These are phyloP conservation scores for Maconellicoccus hirsutus DNA, from an alignment of 1,140 invertebrate species.

Conservation along the genomic window DNA sequence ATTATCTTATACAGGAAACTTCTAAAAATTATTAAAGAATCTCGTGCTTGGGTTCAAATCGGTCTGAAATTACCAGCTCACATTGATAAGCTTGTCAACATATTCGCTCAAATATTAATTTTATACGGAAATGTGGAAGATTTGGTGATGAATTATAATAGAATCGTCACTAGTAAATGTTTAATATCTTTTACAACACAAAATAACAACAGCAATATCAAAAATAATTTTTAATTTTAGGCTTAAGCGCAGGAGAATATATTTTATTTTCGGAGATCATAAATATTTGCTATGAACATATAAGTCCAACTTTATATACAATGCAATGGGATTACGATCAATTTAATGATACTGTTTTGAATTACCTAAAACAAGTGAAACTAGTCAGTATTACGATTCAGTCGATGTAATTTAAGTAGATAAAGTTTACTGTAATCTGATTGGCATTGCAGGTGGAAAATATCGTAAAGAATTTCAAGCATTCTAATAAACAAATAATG, in stretches of 20 bases:
- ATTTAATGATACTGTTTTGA: not conserved
- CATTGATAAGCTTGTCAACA: not conserved
- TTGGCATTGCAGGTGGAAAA: not conserved
- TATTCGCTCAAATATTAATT: not conserved
- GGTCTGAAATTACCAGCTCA: not conserved
- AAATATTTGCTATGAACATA: not conserved
- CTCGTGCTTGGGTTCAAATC: not conserved
- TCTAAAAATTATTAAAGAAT: not conserved
- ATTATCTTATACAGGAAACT: not conserved
- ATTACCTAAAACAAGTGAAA: not conserved
- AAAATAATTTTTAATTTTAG: not conserved
- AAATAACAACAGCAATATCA: no score
- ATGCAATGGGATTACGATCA: not conserved
- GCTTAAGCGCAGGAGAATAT: not conserved
- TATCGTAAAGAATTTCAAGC: not conserved
- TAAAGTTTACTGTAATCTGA: not conserved
- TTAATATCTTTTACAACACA: no score
- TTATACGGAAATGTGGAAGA: not conserved
- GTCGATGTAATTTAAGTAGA: not conserved
- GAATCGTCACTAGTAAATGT: not conserved
- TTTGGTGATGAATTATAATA: not conserved
- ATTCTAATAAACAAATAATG: not conserved
- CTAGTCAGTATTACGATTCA: not conserved
- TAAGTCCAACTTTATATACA: not conserved
- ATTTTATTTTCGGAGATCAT: not conserved